phyloP scores from a whole-genome alignment of 30 jellyfish, hydroid and myxozoan species.

The Hydractinia echinata region DNA sequence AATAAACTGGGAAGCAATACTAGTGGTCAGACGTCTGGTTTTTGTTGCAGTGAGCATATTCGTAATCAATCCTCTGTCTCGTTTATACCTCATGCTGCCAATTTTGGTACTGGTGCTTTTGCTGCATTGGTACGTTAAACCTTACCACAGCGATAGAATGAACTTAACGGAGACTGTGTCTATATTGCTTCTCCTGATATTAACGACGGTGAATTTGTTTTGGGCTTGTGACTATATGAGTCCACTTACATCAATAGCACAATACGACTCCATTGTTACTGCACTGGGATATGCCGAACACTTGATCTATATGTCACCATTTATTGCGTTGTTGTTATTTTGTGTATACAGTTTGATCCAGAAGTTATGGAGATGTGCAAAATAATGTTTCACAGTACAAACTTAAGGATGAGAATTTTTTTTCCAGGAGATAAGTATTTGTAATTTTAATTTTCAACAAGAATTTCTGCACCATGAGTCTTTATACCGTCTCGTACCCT shows the following conservation, averaged over 20 bases:
- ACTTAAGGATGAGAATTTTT: too few species aligned
- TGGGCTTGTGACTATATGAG: conserved; percentile 13
- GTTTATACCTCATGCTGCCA: background rate
- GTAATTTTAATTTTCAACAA: too few species aligned
- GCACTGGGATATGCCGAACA: background rate
- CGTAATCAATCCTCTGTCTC: background rate
- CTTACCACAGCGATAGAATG: background rate
- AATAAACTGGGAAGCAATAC: background rate
- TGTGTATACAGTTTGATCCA: background rate
- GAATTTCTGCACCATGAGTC: too few species aligned
- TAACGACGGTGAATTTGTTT: background rate
- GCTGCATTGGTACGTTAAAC: background rate
- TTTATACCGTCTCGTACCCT: too few species aligned
- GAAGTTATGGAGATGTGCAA: background rate
- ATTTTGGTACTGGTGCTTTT: background rate
- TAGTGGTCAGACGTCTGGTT: background rate
- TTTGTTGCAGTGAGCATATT: background rate
- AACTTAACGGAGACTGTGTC: background rate
- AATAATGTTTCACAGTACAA: too few species aligned
- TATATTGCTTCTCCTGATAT: conserved; percentile 1
- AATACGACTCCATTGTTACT: background rate
- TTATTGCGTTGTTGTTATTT: background rate
- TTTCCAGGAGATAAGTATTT: too few species aligned
- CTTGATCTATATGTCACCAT: background rate
- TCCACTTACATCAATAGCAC: background rate